Percentiles rank a stretch among this genome's conserved stretches.
phyloP scores from a whole-genome alignment of 2,888 invertebrate species.

The Andricus curvator region DNA sequence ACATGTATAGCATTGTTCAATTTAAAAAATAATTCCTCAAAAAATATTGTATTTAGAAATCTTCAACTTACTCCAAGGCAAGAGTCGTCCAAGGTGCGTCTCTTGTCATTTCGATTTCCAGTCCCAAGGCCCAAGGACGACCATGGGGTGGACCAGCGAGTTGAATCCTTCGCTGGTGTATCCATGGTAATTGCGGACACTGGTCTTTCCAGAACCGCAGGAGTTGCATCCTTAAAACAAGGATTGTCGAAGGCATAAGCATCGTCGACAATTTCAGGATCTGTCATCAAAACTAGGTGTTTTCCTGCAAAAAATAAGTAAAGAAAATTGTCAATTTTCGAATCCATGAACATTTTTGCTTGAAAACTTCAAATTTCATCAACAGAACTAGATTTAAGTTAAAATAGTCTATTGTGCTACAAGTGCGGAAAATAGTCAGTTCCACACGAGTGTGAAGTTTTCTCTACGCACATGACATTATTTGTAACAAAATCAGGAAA shows the following conservation, averaged over 20 bases:
- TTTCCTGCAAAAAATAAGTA: constrained; percentile 81
- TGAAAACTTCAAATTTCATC: too few relatives aligned
- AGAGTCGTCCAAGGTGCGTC: constrained; percentile 81
- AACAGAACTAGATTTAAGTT: too few relatives aligned
- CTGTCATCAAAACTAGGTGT: constrained; percentile 86
- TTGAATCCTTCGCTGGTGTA: constrained; percentile 62
- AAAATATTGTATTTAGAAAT: background rate
- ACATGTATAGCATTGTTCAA: too few relatives aligned
- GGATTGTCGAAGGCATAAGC: constrained; percentile 91
- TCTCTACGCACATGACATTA: too few relatives aligned
- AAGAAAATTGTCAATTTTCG: background rate
- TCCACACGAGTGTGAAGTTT: too few relatives aligned
- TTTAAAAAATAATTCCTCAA: too few relatives aligned
- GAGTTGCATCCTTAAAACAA: constrained; percentile 82
- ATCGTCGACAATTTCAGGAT: constrained; percentile 87
- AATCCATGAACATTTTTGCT: background rate
- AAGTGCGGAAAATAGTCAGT: too few relatives aligned
- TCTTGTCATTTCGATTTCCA: constrained; percentile 78
- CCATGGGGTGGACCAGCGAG: constrained; percentile 77
- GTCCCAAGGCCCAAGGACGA: constrained; percentile 76
- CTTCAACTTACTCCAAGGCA: constrained; percentile 79
- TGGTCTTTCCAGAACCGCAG: constrained; percentile 74
- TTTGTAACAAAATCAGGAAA: too few relatives aligned
- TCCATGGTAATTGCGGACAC: constrained; percentile 58
- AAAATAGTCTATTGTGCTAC: too few relatives aligned